These are phyloP conservation scores for Polymixis lichenea DNA, from an alignment of 2,888 invertebrate genomes.

Conservation along the genomic window DNA sequence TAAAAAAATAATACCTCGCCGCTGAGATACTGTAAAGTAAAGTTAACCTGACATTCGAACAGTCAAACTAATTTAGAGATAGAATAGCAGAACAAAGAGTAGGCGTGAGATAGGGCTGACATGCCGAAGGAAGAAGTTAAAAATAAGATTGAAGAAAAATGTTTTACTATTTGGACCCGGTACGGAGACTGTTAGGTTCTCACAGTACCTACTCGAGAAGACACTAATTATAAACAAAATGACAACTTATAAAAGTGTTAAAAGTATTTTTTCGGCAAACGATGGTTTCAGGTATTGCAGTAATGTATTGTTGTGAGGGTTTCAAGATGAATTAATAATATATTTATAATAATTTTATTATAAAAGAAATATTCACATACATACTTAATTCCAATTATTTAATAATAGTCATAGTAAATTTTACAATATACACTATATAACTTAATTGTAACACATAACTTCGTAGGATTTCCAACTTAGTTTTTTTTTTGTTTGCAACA, in stretches of 20 bases:
- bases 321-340: background rate
- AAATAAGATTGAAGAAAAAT: no score
- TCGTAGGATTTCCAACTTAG: constrained; percentile 61
- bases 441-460: constrained; percentile 68
- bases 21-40: no score
- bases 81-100: no score
- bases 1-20: no score
- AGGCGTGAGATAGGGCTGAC: no score
- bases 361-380: constrained; percentile 56
- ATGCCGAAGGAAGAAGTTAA: no score
- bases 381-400: constrained; percentile 73
- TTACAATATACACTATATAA: constrained; percentile 68
- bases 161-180: no score
- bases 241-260: background rate
- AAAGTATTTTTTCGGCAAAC: background rate
- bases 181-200: no score
- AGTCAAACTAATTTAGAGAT: no score
- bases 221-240: background rate
- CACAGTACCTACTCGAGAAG: no score
- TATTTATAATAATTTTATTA: constrained; percentile 55
- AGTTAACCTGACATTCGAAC: no score
- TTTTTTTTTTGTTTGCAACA: constrained; percentile 65
- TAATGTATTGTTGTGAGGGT: background rate
- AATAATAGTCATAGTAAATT: constrained; percentile 79
- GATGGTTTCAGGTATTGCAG: background rate